Base-by-base conservation (phyloP, 2,888 invertebrate species). In the Cybosia mesomella region DNA sequence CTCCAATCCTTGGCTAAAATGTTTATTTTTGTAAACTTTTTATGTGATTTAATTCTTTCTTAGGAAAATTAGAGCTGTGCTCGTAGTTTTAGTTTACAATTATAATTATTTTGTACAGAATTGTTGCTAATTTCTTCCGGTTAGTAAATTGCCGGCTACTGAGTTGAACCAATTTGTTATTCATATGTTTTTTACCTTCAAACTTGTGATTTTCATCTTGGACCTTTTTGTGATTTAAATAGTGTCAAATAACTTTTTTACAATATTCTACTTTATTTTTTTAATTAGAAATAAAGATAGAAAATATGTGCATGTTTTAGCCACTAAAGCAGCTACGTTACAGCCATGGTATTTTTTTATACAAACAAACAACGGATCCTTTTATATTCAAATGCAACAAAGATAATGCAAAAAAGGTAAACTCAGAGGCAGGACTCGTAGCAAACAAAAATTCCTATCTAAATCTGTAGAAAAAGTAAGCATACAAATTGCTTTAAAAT, bases 21-120 rank as follows among this genome's bases (percentile, higher is more conserved):
- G 71, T 71, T 78, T 80, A 81, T 78, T 81, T 81, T 80, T 81
- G 64, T 80, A 80, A 76, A 73, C 67, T 71, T 80, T 34, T 76
- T 70, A 68, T 73, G 73, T 81, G 76, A 78, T 78, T 72, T 73
- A n/a, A 71, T 76, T 58, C 67, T 71, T 73, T 55, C 11, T 67
- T 71, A 74, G 70, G 67, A 15, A 71, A 74, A 67, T 54, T 32
- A 66, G 81, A 80, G 74, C 76, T 49, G 59, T 66, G 81, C 79
- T 79, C 81, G 21, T 73, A 70, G 63, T 43, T 63, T 69, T 70
- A 74, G 28, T 70, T 81, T 70, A 72, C 61, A 60, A 58, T 70
- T 58, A 55, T 69, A 55, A 66, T 73, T 69, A 60, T 72, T 80
- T 77, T 71, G 67, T 80, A 68, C 60, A 74, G 68, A 78, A 18